Percentiles rank a stretch among this genome's conserved stretches.
Evolutionary conservation across 2,888 invertebrate genomes (phyloP).

Genomic region (Agelastica alni): DNA sequence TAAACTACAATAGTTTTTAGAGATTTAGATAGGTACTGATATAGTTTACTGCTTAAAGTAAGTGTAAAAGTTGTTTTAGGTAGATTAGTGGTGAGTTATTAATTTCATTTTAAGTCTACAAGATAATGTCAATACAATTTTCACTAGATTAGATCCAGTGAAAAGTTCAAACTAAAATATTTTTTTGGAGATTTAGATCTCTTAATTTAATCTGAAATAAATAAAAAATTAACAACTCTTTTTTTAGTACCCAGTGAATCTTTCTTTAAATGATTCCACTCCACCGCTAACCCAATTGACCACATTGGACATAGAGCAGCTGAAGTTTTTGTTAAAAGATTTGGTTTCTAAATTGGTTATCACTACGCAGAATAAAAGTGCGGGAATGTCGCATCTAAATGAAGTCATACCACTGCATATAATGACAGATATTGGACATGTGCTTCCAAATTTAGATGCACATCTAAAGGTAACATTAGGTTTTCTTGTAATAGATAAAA

Average conservation of each 20-base stretch:
- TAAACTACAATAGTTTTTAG: too few species aligned
- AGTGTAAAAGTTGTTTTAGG: too few species aligned
- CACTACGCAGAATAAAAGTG: slow-evolving; percentile 48
- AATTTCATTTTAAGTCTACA: too few species aligned
- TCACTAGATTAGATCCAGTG: too few species aligned
- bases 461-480: slow-evolving; percentile 31
- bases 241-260: slow-evolving; percentile 56
- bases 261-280: slow-evolving; percentile 21
- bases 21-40: too few species aligned
- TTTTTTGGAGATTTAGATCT: too few species aligned
- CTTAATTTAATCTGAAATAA: too few species aligned
- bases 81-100: too few species aligned
- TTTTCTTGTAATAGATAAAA: neutral
- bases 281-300: slow-evolving; percentile 32
- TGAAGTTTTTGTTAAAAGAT: slow-evolving; percentile 64
- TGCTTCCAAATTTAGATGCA: slow-evolving; percentile 58
- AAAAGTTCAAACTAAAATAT: too few species aligned
- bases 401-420: slow-evolving; percentile 48
- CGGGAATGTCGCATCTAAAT: slow-evolving; percentile 47
- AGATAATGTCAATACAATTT: too few species aligned
- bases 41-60: too few species aligned
- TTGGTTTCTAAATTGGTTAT: slow-evolving; percentile 62
- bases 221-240: neutral
- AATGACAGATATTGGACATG: slow-evolving; percentile 52
- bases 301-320: slow-evolving; percentile 43